Base-by-base conservation (phyloP, 2,888 invertebrate genomes). In the Phorcus lineatus region DNA sequence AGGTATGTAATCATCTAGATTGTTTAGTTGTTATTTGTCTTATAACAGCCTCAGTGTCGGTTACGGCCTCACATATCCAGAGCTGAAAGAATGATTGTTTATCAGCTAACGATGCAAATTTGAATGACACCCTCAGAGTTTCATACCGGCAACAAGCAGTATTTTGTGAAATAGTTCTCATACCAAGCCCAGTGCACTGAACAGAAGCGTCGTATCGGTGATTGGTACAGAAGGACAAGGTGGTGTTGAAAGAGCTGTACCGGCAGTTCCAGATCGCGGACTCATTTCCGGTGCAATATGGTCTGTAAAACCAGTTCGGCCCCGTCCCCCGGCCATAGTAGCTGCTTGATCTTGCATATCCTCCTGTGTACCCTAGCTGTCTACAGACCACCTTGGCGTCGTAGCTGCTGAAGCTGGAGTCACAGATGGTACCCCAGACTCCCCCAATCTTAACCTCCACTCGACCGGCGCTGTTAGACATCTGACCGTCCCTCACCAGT, bases 301-400 rank as follows among this genome's bases (percentile, higher is more conserved):
- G 85, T 77, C 84, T 85, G 53, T 87, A 87, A 66, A 88, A 57
- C 87, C 88, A 88, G 0, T 87, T 85, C 4, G 85, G 84, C 0
- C 88, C 88, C 74, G 81, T 81, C 17, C 87, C 87, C 16, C 82
- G 57, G 22, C 87, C 87, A 76, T 86, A 87, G 62, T 81, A 85
- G 36, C 85, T 86, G 47, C 83, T 82, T 0, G 87, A 80, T 53
- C 84, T 83, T 6, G 87, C 84, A 0, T 85, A 85, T n/a, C 88
- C 88, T 66, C 87, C 88, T 17, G 86, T 80, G 81, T 83, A 88
- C 0, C 87, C 87, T 1, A 88, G 79, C 77, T 87, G 87, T 77
- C 87, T 79, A 80, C 88, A 88, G 3, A 88, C 86, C n/a, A 88
- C 88, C 7, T 85, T 78, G 9, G 88, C 88, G 77, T 86, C 86